Conservation (phyloP, 2,797 vertebrate species). For the Tamandua tetradactyla region DNA sequence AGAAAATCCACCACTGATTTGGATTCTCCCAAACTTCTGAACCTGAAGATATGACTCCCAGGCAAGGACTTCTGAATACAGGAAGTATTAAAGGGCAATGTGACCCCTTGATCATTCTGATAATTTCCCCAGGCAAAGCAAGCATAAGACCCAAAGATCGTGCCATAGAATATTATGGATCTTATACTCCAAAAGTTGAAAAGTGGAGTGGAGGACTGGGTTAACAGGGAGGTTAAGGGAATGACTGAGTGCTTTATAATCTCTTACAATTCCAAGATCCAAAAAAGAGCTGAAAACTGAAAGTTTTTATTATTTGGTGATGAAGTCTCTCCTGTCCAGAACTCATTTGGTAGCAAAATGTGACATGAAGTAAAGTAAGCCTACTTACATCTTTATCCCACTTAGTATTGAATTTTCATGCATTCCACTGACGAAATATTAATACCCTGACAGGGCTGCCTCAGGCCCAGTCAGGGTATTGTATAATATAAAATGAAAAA, state of each 20-base stretch:
- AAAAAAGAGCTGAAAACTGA: not conserved
- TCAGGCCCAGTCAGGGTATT: not conserved
- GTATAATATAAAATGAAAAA: not conserved
- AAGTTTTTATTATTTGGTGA: no score
- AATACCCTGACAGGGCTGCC: not conserved
- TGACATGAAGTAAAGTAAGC: not conserved
- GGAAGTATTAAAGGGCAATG: not conserved
- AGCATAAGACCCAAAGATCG: not conserved
- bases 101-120: not conserved
- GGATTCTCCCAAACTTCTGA: not conserved
- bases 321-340: no score
- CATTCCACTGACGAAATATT: not conserved
- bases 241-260: not conserved
- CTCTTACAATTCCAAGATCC: not conserved
- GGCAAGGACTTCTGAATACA: not conserved
- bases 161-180: not conserved
- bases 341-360: not conserved
- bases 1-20: not conserved
- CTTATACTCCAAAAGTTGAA: rapidly evolving
- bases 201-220: no score
- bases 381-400: not conserved
- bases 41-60: not conserved
- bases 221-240: no score
- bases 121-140: not conserved
- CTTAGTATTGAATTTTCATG: not conserved